These are phyloP conservation scores for Puffinus mauretanicus DNA, from an alignment of 2,113 vertebrate genomes.

Conservation along the genomic window DNA sequence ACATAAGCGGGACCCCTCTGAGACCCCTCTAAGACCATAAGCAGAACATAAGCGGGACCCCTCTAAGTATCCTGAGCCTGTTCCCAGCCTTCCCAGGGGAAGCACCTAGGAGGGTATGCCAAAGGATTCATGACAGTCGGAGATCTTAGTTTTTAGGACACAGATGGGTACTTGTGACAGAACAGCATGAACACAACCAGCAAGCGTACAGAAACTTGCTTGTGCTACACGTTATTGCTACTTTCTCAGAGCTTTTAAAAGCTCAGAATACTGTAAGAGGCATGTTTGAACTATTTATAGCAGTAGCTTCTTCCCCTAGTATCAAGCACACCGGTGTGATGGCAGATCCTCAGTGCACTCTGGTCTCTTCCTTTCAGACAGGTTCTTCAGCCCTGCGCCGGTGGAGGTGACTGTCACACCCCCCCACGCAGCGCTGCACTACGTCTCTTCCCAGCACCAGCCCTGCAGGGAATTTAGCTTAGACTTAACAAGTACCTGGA, in stretches of 20 bases:
- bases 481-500: background rate
- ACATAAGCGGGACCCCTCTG: background rate
- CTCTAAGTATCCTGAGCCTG: background rate
- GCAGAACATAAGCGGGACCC: accelerated
- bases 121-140: background rate
- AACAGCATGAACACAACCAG: background rate
- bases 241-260: background rate
- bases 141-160: background rate
- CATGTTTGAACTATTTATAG: background rate
- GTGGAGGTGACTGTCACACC: background rate
- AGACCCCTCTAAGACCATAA: background rate
- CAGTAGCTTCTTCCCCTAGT: background rate
- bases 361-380: background rate
- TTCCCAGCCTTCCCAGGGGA: background rate
- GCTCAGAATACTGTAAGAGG: background rate
- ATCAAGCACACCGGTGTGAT: accelerated
- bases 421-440: background rate
- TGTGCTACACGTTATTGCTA: background rate
- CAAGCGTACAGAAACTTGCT: background rate
- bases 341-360: background rate
- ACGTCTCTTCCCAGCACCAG: background rate
- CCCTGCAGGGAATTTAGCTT: background rate
- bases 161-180: background rate
- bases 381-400: accelerated
- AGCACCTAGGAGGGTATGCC: background rate